Evolutionary conservation across 2,113 vertebrate species (phyloP).

Genomic region (Pluvialis apricaria): DNA sequence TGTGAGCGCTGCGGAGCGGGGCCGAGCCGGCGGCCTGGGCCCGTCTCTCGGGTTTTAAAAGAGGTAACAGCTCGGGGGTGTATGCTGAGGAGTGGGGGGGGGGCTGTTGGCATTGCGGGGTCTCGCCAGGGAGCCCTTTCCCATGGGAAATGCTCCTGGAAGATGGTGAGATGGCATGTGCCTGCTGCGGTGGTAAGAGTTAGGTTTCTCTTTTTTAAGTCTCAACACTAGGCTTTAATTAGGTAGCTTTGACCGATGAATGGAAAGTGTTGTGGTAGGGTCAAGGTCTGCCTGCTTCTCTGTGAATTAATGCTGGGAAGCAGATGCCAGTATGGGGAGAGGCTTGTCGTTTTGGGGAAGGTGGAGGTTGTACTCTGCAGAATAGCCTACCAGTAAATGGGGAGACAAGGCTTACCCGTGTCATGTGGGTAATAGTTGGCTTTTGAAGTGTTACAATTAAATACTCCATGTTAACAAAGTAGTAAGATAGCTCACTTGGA

Average conservation of each 20-base stretch:
- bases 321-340: neutral
- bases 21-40: neutral
- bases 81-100: rapidly evolving
- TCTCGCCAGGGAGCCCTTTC: rapidly evolving
- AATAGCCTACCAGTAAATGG: too few relatives aligned
- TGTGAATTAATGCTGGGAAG: neutral
- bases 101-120: rapidly evolving
- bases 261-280: rapidly evolving
- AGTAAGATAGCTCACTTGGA: rapidly evolving
- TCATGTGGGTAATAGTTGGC: rapidly evolving
- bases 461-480: neutral
- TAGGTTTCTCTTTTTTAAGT: rapidly evolving
- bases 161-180: rapidly evolving
- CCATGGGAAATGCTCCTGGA: rapidly evolving
- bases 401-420: rapidly evolving
- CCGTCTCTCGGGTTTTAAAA: rapidly evolving
- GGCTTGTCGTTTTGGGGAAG: rapidly evolving
- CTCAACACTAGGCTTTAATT: rapidly evolving
- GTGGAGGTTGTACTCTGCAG: neutral
- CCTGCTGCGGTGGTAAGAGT: rapidly evolving
- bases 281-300: too few relatives aligned
- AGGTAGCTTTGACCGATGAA: rapidly evolving
- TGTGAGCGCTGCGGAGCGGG: neutral
- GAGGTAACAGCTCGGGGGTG: rapidly evolving
- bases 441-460: rapidly evolving